Evolutionary conservation across 2,888 invertebrate species (phyloP).

Genomic region (Acleris holmiana): DNA sequence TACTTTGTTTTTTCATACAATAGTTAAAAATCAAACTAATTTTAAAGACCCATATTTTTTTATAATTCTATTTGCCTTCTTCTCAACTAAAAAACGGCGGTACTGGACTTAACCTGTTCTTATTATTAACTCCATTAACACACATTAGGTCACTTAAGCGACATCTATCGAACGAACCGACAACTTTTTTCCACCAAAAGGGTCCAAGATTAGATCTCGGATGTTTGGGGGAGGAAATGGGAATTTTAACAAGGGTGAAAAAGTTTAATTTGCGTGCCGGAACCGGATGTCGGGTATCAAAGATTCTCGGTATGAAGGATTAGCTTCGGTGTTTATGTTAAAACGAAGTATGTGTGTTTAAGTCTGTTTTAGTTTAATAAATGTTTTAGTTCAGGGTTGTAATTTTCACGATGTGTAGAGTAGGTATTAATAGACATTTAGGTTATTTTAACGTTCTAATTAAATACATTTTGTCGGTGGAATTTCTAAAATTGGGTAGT

Average conservation of each 20-base stretch:
- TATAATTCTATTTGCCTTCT: no score
- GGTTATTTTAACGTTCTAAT: no score
- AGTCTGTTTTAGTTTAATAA: not conserved
- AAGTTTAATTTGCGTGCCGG: constrained; percentile 29
- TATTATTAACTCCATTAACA: not conserved
- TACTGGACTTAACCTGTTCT: not conserved
- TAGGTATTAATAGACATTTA: no score
- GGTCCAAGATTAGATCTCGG: constrained; percentile 45
- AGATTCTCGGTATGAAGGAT: constrained; percentile 33
- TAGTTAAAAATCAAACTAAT: no score
- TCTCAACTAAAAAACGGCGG: not conserved
- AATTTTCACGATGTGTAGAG: no score
- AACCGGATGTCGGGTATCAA: constrained; percentile 35
- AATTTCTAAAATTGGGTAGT: no score
- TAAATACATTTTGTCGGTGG: no score
- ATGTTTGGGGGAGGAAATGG: constrained; percentile 48
- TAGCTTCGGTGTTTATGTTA: constrained; percentile 10
- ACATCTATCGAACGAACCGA: constrained; percentile 32
- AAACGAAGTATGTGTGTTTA: not conserved
- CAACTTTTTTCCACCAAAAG: constrained; percentile 36
- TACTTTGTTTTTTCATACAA: no score
- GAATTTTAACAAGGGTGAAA: constrained; percentile 48
- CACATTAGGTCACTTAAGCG: constrained; percentile 34
- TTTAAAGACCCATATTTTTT: no score
- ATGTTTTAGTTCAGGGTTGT: no score